These are phyloP conservation scores for Muscina levida DNA, from an alignment of 2,888 invertebrate species.

Conservation along the genomic window DNA sequence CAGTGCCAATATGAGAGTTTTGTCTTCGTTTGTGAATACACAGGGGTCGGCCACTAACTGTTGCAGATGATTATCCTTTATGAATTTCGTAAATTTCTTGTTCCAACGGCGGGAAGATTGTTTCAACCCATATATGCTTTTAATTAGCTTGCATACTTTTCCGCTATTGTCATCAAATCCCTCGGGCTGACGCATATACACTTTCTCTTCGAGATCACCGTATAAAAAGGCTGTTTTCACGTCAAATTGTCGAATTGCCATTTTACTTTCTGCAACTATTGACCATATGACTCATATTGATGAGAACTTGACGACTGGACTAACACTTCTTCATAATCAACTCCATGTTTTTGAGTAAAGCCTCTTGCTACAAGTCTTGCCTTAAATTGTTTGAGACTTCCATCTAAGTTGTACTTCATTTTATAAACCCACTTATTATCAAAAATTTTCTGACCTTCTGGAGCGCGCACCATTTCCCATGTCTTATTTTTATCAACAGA, in stretches of 20 bases:
- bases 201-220: conserved; percentile 55
- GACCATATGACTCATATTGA: conserved; percentile 57
- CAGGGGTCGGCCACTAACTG: too few species aligned
- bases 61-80: too few species aligned
- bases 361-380: background rate
- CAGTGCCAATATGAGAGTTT: too few species aligned
- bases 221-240: conserved; percentile 59
- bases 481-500: background rate
- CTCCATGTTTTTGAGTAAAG: background rate
- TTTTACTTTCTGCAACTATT: conserved; percentile 44
- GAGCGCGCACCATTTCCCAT: background rate
- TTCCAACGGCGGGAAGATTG: conserved; percentile 50
- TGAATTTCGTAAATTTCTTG: too few species aligned
- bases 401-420: background rate
- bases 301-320: conserved; percentile 59
- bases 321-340: conserved; percentile 52
- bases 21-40: too few species aligned
- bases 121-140: conserved; percentile 51
- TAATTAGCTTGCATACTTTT: conserved; percentile 59
- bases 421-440: background rate
- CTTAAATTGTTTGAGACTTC: background rate
- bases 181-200: conserved; percentile 57
- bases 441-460: background rate
- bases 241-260: conserved; percentile 55
- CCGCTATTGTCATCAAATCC: conserved; percentile 36